These are phyloP conservation scores for Lamproptera curius DNA, from an alignment of 2,888 invertebrate genomes.

Conservation along the genomic window DNA sequence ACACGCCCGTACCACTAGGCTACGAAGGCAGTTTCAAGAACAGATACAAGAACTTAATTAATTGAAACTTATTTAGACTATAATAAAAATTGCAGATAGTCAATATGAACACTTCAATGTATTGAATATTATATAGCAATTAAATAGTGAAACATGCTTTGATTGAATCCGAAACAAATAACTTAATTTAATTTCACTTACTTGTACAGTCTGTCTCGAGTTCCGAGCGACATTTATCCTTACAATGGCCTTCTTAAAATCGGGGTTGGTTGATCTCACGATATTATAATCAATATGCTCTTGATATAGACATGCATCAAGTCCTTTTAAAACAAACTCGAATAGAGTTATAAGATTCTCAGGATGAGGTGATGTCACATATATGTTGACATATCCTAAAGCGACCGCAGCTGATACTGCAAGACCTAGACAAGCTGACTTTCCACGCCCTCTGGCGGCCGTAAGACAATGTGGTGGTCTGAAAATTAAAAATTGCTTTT, in stretches of 20 bases:
- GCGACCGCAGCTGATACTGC: conserved; percentile 92
- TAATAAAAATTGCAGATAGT: neutral
- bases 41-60: neutral
- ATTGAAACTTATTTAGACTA: neutral
- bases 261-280: conserved; percentile 95
- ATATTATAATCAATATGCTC: conserved; percentile 98
- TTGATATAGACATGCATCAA: conserved; percentile 95
- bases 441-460: conserved; percentile 97
- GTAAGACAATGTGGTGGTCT: conserved; percentile 96
- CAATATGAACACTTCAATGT: neutral
- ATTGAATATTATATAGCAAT: too few species aligned
- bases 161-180: too few species aligned
- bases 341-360: conserved; percentile 98
- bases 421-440: conserved; percentile 97
- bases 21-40: too few species aligned
- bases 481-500: conserved; percentile 33
- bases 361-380: conserved; percentile 98
- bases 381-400: conserved; percentile 95
- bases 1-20: too few species aligned
- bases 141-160: too few species aligned
- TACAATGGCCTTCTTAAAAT: conserved; percentile 97
- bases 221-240: conserved; percentile 94
- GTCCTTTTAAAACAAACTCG: conserved; percentile 97
- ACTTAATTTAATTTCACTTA: too few species aligned
- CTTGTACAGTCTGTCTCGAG: conserved; percentile 95